These are phyloP conservation scores for Calameuta idolon DNA, from an alignment of 2,888 invertebrate genomes.

Conservation along the genomic window DNA sequence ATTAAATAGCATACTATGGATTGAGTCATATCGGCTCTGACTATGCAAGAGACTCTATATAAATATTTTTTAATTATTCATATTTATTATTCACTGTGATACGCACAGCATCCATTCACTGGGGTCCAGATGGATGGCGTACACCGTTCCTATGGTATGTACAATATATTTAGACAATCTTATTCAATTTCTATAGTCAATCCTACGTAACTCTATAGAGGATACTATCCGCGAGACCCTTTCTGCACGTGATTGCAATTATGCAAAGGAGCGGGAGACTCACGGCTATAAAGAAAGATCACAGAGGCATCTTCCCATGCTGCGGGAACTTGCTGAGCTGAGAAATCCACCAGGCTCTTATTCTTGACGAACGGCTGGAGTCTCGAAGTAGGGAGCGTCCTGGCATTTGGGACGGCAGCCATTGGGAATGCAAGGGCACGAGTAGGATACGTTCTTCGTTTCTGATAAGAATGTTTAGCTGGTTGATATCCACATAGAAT, in stretches of 20 bases:
- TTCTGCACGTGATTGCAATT: slow-evolving; percentile 38
- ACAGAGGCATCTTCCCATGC: slow-evolving; percentile 16
- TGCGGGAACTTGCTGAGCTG: neutral
- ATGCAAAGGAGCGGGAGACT: slow-evolving; percentile 23
- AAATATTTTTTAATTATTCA: neutral
- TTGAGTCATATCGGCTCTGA: neutral
- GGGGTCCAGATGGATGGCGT: neutral
- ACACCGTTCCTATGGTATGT: neutral
- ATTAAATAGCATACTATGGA: neutral
- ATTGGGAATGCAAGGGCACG: slow-evolving; percentile 51
- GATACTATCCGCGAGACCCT: neutral
- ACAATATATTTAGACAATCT: neutral
- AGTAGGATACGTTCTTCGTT: slow-evolving; percentile 15
- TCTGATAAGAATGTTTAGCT: neutral
- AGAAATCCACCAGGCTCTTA: neutral
- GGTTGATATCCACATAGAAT: neutral
- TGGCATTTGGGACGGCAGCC: slow-evolving; percentile 49
- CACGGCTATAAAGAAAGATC: slow-evolving; percentile 30
- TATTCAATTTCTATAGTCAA: neutral
- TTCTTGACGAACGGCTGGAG: neutral
- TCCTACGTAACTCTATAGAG: neutral
- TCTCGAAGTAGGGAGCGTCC: slow-evolving; percentile 40
- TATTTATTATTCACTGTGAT: neutral
- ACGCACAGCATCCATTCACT: neutral
- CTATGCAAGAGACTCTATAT: neutral